Percentiles rank a stretch among this genome's conserved stretches.
Conservation (phyloP, 2,797 vertebrate species). For the Phaenicophaeus curvirostris region DNA sequence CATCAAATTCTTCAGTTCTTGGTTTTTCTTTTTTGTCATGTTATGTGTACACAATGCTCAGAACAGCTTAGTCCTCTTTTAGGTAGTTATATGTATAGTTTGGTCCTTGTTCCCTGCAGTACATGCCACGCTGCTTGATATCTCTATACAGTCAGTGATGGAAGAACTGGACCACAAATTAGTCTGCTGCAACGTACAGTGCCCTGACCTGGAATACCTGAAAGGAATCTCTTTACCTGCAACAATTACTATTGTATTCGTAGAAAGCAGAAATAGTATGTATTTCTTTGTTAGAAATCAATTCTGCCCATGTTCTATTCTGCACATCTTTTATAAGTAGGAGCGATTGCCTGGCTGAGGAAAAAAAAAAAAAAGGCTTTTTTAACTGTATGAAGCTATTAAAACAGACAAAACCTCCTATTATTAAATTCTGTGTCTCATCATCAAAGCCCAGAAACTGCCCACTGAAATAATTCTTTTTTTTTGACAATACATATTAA, state of each 20-base stretch:
- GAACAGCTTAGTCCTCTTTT: neutral
- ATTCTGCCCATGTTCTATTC: neutral
- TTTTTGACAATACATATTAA: neutral
- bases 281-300: neutral
- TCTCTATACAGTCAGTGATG: neutral
- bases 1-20: neutral
- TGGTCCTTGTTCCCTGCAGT: neutral
- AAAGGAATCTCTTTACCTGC: neutral
- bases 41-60: neutral
- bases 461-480: neutral
- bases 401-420: neutral
- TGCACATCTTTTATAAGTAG: neutral
- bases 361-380: fast-evolving
- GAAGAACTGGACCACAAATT: neutral
- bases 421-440: neutral
- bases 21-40: neutral
- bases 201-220: neutral
- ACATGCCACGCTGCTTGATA: too few species aligned
- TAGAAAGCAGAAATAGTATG: neutral
- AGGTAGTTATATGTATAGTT: neutral
- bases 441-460: neutral
- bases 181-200: neutral
- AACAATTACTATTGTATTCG: neutral
- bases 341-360: neutral
- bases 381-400: neutral